Conservation (phyloP, 2,797 vertebrate species). For the Craterocephalus amniculus region DNA sequence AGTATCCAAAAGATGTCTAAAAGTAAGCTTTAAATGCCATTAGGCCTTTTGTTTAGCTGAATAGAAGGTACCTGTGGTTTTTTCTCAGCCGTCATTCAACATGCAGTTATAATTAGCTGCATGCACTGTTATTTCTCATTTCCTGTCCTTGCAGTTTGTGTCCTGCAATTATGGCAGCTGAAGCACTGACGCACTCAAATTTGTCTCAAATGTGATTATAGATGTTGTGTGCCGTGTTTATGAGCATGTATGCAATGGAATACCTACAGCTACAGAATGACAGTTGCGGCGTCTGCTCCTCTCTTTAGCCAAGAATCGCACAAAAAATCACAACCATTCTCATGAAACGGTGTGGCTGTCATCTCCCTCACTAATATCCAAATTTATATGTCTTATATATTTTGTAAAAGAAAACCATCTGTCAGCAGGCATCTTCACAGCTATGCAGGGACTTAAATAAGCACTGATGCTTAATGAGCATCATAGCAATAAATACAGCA, state of each 20-base stretch:
- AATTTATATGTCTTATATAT: conserved; percentile 52
- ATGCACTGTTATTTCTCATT: background rate
- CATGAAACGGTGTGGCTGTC: conserved; percentile 42
- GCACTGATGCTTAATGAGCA: conserved; percentile 47
- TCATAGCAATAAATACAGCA: conserved; percentile 49
- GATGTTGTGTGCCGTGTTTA: conserved; percentile 19
- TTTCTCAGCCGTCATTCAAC: background rate
- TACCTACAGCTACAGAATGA: conserved; percentile 30
- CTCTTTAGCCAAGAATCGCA: conserved; percentile 30
- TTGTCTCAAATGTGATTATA: conserved; percentile 23
- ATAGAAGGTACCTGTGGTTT: background rate
- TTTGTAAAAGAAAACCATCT: conserved; percentile 52
- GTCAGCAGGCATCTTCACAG: conserved; percentile 35
- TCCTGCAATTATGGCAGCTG: background rate
- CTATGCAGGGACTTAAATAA: conserved; percentile 49
- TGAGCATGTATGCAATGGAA: conserved; percentile 9
- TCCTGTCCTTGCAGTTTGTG: conserved; percentile 3
- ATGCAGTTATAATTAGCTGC: background rate
- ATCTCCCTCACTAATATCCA: conserved; percentile 50
- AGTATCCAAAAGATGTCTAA: background rate
- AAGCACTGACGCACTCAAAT: conserved; percentile 1
- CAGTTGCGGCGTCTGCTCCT: conserved; percentile 46
- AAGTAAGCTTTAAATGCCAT: background rate
- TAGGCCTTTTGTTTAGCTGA: background rate
- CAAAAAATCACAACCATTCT: conserved; percentile 39